Evolutionary conservation across 2,113 vertebrate species (phyloP), one percentile per base, ranked within the genome.

Genomic region (Corvus hawaiiensis): DNA sequence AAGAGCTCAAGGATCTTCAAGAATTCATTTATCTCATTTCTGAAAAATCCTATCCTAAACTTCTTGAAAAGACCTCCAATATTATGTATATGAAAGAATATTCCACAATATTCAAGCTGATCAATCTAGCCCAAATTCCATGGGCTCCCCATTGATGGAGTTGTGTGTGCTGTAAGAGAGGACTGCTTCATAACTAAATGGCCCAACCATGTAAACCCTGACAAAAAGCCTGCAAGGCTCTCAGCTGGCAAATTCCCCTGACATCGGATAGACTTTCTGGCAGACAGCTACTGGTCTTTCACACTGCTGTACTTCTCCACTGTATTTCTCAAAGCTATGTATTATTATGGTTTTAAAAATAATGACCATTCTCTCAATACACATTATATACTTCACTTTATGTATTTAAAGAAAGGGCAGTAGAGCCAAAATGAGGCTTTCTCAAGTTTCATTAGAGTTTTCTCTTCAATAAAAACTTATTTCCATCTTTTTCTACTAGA

Each of bases 151-250:
- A 27, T 67, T 90, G 28, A 23, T 10, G 21, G 15, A 64, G 6
- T 15, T 51, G 6, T 44, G 35, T 16, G 3, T 41, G 17, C n/a
- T 46, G 0, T 20, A 30, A 41, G 10, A 46, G 19, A 69, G 11
- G 7, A 49, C 4, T 26, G 7, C 11, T n/a, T n/a, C 8, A 39
- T 10, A 86, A 17, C 6, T 20, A 20, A 62, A 52, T 33, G 24
- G 9, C 10, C 13, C 16, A 39, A 1, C 6, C 1, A 1, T 52
- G 44, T n/a, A 72, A 87, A n/a, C 4, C 4, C 41, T 46, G 26
- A 68, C 6, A 41, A 56, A 88, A 55, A 32, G 14, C 9, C 16
- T 52, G 11, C 15, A 61, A 80, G 11, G 24, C 18, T 49, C 28
- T 78, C 49, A 32, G 13, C 27, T 58, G 51, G 13, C 5, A 89